Base-by-base conservation (phyloP, 2,888 invertebrate genomes). In the Phalera bucephala region DNA sequence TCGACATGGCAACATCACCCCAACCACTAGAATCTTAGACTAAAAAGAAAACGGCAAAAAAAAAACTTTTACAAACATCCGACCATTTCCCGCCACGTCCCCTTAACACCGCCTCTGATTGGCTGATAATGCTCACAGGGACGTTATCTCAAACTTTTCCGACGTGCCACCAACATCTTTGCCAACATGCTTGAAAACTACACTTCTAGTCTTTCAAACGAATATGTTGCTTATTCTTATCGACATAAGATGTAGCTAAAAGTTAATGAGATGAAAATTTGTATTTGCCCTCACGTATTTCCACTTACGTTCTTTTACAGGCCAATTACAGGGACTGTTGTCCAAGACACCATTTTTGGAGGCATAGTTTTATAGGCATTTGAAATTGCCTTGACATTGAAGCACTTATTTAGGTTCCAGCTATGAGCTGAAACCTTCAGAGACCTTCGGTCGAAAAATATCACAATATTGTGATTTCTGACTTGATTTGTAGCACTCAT, bases 261-360 rank as follows among this genome's bases (percentile, higher is more conserved):
- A 6, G 7, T 41, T 37, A 29, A 10, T 0, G 6, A 36, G 11
- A 15, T 4, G 35, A 15, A 36, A 6, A 14, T 37, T 10, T 29
- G 33, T 31, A 15, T 44, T 46, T 33, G 46, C 14, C n/a, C 19
- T 29, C 28, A 45, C 31, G 40, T 37, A 40, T 56, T 44, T 46
- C 42, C 44, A 64, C 61, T 60, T 53, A 60, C 55, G 55, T 61
- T 58, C 55, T 61, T 61, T 61, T 61, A 61, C 62, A 55, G 44
- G 54, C 28, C 64, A 61, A 64, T 61, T 61, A 61, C 42, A 40
- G 42, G 39, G 50, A 40, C 37, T 62, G 40, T 46, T 48, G 46
- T 58, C 49, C 47, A 48, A 23, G 36, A 36, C 64, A 61, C 46
- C 49, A n/a, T 58, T 57, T 17, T 61, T 50, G 33, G 21, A 15